These are phyloP conservation scores for Arremon brunneinucha DNA, from an alignment of 2,797 vertebrate genomes.

Conservation along the genomic window DNA sequence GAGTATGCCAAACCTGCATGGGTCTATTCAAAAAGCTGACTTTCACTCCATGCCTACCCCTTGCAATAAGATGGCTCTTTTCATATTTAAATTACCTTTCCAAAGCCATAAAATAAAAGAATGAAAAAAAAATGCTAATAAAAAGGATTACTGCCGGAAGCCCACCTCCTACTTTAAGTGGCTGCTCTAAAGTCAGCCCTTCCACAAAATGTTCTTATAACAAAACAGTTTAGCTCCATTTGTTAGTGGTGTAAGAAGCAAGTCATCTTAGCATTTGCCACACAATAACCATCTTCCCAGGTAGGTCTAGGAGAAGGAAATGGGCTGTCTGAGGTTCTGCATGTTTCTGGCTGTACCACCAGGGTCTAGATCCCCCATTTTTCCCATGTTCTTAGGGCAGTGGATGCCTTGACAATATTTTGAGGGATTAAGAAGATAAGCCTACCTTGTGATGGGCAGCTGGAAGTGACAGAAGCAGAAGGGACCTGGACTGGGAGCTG, in stretches of 20 bases:
- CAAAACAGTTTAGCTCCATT: neutral
- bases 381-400: neutral
- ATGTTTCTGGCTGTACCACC: neutral
- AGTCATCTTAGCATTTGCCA: neutral
- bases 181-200: neutral
- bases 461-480: neutral
- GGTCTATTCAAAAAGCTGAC: conserved; percentile 6
- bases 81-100: neutral
- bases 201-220: neutral
- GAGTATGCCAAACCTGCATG: neutral
- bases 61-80: neutral
- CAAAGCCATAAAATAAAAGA: conserved; percentile 1
- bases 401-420: neutral
- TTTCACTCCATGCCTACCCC: neutral
- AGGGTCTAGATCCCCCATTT: neutral
- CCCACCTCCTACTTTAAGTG: neutral
- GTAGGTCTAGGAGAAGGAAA: neutral
- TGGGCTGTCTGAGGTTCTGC: neutral
- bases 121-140: neutral
- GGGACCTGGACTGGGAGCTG: neutral
- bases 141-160: conserved; percentile 16
- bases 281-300: neutral
- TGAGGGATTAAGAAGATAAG: neutral
- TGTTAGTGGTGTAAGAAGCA: neutral
- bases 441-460: neutral